Evolutionary conservation across 2,113 vertebrate genomes (phyloP), one percentile per base, ranked within the genome.

Genomic region (Eublepharis macularius): DNA sequence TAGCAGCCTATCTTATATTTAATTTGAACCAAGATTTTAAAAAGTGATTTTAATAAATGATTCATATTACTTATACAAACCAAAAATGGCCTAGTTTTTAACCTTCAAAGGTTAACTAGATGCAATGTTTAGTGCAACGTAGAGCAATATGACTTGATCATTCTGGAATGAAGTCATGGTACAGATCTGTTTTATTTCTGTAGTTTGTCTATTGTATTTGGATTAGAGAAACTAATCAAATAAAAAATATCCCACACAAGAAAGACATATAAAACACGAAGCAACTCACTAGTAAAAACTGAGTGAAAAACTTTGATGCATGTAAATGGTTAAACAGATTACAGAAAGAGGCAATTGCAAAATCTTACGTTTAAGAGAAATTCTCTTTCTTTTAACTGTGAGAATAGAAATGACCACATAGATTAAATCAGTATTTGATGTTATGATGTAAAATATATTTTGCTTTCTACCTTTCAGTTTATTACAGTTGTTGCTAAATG

Each of bases 391-490:
- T 76, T 90, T 83, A n/a, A 36, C 21, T 63, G 19, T 63, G 29
- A 32, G 9, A 73, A 32, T 63, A 65, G 41, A 81, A 84, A 72
- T n/a, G 19, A 69, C 9, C 11, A 39, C 86, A 11, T 34, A 69
- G 47, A 36, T 88, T 49, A 14, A 79, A 1, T 72, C 26, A 3
- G 57, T 34, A 17, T 87, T 84, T 2, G 6, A 47, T 32, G 0
- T 80, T 84, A 9, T 1, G 0, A 1, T 77, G 21, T 49, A 54
- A 78, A 86, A 83, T 82, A 6, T 77, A 32, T 88, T 74, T 77
- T 73, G 14, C 34, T 88, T 89, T 45, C 45, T 86, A 43, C 6
- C 45, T 86, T 12, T 75, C 65, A 24, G 4, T 77, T 92, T 86
- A 13, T 12, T 24, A 3, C 21, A 41, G 16, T 47, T 86, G 1